Evolutionary conservation across 2,113 vertebrate genomes (phyloP).

Genomic region (Aegotheles bennettii): DNA sequence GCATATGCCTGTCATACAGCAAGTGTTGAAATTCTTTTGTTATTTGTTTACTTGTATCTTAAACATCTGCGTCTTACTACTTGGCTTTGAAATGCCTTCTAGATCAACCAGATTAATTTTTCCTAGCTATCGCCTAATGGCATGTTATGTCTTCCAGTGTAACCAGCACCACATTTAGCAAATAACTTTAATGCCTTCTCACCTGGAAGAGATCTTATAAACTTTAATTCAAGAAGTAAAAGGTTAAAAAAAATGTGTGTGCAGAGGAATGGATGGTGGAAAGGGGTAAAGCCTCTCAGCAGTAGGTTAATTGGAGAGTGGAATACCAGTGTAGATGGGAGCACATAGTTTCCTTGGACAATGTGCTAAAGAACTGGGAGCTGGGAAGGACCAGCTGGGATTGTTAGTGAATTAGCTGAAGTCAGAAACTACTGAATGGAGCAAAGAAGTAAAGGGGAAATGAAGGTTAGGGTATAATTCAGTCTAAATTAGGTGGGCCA

Average conservation of each 20-base stretch:
- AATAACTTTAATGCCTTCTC: not conserved
- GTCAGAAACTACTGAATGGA: slow-evolving; percentile 87
- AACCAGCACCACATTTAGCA: not conserved
- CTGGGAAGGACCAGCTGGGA: slow-evolving; percentile 79
- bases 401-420: slow-evolving; percentile 88
- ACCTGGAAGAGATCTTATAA: slow-evolving; percentile 27
- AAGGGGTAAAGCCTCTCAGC: slow-evolving; percentile 62
- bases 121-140: not conserved
- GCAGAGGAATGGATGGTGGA: slow-evolving; percentile 74
- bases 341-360: slow-evolving; percentile 66
- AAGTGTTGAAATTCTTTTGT: not conserved
- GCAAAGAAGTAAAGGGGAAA: slow-evolving; percentile 81
- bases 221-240: slow-evolving; percentile 54
- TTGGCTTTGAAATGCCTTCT: not conserved
- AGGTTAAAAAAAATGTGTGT: slow-evolving; percentile 48
- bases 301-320: slow-evolving; percentile 83
- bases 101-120: not conserved
- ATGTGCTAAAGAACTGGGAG: slow-evolving; percentile 75
- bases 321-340: slow-evolving; percentile 61
- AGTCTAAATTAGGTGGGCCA: slow-evolving; percentile 88
- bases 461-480: slow-evolving; percentile 87
- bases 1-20: not conserved
- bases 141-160: not conserved
- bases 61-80: not conserved
- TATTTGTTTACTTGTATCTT: slow-evolving; percentile 32